phyloP scores from a whole-genome alignment of 2,797 vertebrate species.

The Bradypodion ventrale region DNA sequence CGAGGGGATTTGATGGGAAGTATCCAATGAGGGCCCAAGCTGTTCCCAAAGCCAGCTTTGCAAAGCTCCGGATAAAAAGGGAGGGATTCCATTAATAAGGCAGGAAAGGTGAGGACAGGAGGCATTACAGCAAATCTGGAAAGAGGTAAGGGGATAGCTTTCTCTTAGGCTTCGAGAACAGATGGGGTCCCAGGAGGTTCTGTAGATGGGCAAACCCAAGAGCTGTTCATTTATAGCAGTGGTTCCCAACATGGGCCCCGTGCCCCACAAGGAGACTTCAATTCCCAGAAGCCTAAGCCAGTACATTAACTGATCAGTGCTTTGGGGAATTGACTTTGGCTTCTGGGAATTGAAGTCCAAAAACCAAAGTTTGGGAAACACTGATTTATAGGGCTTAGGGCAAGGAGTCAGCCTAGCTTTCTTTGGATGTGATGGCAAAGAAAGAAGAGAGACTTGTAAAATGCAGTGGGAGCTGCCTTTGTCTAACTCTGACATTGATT shows the following conservation, averaged over 20 bases:
- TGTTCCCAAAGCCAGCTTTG: slow-evolving; percentile 62
- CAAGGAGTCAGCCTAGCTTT: slow-evolving; percentile 8
- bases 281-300: too few relatives aligned
- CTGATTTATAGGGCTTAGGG: not conserved
- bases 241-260: too few relatives aligned
- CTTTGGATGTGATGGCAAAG: slow-evolving; percentile 34
- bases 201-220: slow-evolving; percentile 45
- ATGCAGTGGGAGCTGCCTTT: slow-evolving; percentile 15
- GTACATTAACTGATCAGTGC: too few relatives aligned
- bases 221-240: not conserved
- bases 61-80: slow-evolving; percentile 63
- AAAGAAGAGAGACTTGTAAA: slow-evolving; percentile 18
- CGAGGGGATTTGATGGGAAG: slow-evolving; percentile 49
- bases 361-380: too few relatives aligned
- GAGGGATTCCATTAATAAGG: slow-evolving; percentile 56
- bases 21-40: slow-evolving; percentile 50
- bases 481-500: not conserved
- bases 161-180: slow-evolving; percentile 66
- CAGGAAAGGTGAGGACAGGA: slow-evolving; percentile 57
- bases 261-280: too few relatives aligned
- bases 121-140: slow-evolving; percentile 58
- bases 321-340: too few relatives aligned
- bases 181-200: slow-evolving; percentile 60
- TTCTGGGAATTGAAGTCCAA: too few relatives aligned
- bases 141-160: slow-evolving; percentile 73